Percentiles rank a stretch among this genome's conserved stretches.
Evolutionary conservation across 2,888 invertebrate species (phyloP).

Genomic region (Rotaria macrura): DNA sequence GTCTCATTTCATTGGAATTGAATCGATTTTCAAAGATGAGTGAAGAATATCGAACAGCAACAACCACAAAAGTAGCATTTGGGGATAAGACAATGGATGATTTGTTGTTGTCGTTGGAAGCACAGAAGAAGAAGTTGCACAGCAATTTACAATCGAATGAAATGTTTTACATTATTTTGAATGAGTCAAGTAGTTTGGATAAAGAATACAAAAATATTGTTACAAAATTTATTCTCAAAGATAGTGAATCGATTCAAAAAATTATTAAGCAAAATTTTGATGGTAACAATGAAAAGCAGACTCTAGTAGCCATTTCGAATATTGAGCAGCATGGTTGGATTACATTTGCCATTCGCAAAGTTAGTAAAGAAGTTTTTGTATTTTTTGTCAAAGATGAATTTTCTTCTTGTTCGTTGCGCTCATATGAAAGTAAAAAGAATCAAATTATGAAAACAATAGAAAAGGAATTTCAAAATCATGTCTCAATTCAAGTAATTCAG

Average conservation of each 20-base stretch:
- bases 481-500: neutral
- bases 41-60: too few species aligned
- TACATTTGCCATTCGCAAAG: neutral
- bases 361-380: neutral
- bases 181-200: neutral
- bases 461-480: neutral
- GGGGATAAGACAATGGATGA: too few species aligned
- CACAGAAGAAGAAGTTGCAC: too few species aligned
- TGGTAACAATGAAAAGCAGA: neutral
- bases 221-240: neutral
- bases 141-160: too few species aligned
- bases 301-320: neutral
- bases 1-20: neutral
- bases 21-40: neutral
- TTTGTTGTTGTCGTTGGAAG: too few species aligned
- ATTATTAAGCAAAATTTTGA: neutral
- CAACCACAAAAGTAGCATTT: too few species aligned
- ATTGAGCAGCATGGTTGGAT: neutral
- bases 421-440: neutral
- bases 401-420: neutral
- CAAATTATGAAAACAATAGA: neutral
- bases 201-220: neutral
- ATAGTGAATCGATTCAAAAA: neutral
- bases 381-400: neutral
- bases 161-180: neutral